Evolutionary conservation across 2,797 vertebrate species (phyloP).

Genomic region (Xiphorhynchus erythropygius): DNA sequence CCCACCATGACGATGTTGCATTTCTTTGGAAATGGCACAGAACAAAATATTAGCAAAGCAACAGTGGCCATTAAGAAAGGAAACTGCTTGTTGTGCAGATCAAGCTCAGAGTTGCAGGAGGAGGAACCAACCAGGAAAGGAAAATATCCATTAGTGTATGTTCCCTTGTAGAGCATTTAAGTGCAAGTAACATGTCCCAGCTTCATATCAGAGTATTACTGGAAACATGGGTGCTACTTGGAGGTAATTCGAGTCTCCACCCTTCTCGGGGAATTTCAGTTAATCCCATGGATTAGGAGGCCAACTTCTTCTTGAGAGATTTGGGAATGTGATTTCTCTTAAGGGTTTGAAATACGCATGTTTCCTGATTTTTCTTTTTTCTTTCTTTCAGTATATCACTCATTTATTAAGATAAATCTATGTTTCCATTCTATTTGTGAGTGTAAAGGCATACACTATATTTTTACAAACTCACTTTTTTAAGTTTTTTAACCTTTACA

Average conservation of each 20-base stretch:
- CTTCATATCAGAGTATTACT: background rate
- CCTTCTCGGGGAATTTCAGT: background rate
- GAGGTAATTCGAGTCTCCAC: background rate
- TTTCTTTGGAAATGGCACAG: background rate
- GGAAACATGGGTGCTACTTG: background rate
- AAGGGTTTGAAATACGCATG: background rate
- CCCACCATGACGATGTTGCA: accelerated
- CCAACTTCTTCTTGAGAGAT: background rate
- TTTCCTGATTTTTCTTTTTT: background rate
- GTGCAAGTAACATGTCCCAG: background rate
- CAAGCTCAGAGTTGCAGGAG: background rate
- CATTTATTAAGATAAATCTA: background rate
- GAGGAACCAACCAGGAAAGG: background rate
- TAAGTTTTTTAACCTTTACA: background rate
- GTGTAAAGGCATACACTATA: background rate
- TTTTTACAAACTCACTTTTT: background rate
- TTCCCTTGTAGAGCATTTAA: background rate
- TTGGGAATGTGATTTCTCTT: background rate
- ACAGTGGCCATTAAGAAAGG: background rate
- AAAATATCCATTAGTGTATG: background rate
- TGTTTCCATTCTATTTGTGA: background rate
- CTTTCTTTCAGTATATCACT: background rate
- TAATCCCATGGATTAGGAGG: background rate
- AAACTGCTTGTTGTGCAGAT: background rate
- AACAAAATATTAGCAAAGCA: background rate